Evolutionary conservation across 2,113 vertebrate species (phyloP).

Genomic region (Litocranius walleri): DNA sequence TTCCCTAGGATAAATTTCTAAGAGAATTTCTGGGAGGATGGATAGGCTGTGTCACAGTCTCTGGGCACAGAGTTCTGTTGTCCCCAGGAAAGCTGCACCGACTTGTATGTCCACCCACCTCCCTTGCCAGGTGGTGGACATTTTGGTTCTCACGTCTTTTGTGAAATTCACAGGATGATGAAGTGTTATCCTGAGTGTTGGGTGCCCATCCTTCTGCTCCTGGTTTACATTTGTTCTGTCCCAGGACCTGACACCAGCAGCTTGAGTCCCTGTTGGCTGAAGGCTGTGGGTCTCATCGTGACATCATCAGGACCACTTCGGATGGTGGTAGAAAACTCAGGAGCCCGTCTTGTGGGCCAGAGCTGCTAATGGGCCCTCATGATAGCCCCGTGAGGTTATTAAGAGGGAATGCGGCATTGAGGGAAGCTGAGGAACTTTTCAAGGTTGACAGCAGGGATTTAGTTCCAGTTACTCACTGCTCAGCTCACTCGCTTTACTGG

Average conservation of each 20-base stretch:
- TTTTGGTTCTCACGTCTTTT: not conserved
- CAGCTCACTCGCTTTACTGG: not conserved
- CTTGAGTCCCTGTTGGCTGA: not conserved
- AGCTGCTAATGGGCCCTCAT: fast-evolving
- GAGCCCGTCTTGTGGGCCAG: fast-evolving
- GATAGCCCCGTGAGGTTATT: fast-evolving
- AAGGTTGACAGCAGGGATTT: not conserved
- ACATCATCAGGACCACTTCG: not conserved
- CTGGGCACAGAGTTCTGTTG: not conserved
- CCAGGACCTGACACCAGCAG: not conserved
- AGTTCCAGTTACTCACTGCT: not conserved
- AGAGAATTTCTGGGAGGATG: not conserved
- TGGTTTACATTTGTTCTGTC: not conserved
- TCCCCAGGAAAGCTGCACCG: not conserved
- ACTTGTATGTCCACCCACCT: fast-evolving
- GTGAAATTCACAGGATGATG: not conserved
- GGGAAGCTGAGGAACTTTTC: not conserved
- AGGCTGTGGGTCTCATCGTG: fast-evolving
- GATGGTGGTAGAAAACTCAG: not conserved
- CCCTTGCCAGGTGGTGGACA: not conserved
- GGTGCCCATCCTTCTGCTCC: not conserved
- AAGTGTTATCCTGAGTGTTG: not conserved
- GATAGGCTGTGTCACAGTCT: not conserved
- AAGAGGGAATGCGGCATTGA: not conserved
- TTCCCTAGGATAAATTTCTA: not conserved